A percentile compares a stretch with the other conserved stretches of the same genome.
phyloP scores from a whole-genome alignment of 2,113 vertebrate species.

The Pholis gunnellus region DNA sequence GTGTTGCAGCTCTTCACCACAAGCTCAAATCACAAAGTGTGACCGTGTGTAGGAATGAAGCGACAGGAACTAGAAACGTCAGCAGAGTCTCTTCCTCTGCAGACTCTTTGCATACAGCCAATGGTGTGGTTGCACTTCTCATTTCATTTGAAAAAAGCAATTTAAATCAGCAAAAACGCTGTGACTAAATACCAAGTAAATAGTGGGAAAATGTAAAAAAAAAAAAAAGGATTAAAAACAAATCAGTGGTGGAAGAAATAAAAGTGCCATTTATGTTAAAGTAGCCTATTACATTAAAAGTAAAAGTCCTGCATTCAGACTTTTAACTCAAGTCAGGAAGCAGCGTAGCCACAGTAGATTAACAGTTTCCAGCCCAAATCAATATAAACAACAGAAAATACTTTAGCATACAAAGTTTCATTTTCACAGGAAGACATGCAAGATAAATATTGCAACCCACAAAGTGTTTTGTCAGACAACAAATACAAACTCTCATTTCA shows the following conservation, averaged over 20 bases:
- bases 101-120: not conserved
- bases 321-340: no score
- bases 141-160: constrained; percentile 17
- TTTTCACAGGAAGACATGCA: not conserved
- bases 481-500: not conserved
- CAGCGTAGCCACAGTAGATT: no score
- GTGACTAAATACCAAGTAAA: constrained; percentile 8
- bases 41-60: constrained; percentile 9
- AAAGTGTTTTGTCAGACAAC: not conserved
- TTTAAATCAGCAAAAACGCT: not conserved
- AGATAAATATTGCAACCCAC: not conserved
- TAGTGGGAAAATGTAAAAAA: not conserved
- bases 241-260: no score
- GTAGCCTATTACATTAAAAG: not conserved
- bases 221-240: no score
- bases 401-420: no score
- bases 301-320: not conserved
- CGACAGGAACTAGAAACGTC: constrained; percentile 52
- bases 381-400: no score
- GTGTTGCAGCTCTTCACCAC: not conserved
- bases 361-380: no score
- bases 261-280: not conserved
- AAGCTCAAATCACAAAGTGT: not conserved
- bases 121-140: constrained; percentile 54
- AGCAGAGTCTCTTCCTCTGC: constrained; percentile 48